Percentiles rank a stretch among this genome's conserved stretches.
phyloP scores from a whole-genome alignment of 2,888 invertebrate genomes.

The Elysia crispata region DNA sequence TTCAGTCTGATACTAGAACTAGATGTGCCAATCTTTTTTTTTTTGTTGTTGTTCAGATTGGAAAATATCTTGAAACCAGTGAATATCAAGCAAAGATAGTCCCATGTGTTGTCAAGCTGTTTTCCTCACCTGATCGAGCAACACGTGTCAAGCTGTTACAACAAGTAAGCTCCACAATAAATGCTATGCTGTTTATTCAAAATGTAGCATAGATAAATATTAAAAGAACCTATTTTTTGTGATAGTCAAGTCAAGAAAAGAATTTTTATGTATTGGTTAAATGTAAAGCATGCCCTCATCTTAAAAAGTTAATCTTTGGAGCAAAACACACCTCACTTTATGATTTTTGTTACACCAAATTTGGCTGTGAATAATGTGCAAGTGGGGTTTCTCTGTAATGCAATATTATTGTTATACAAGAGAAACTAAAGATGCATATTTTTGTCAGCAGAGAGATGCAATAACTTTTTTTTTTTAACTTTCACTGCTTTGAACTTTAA shows the following conservation, averaged over 20 bases:
- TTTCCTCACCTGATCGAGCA: conserved; percentile 95
- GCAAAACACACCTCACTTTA: too few relatives aligned
- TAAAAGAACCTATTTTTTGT: neutral
- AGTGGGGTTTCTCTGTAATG: too few relatives aligned
- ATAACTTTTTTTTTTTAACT: too few relatives aligned
- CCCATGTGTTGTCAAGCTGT: conserved; percentile 97
- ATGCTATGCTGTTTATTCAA: neutral
- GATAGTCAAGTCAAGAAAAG: neutral
- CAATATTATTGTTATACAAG: too few relatives aligned
- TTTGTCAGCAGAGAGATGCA: too few relatives aligned
- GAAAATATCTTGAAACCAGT: conserved; percentile 90
- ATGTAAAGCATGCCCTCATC: too few relatives aligned
- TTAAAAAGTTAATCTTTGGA: too few relatives aligned
- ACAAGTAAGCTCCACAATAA: conserved; percentile 79
- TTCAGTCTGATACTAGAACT: too few relatives aligned
- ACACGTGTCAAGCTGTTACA: conserved; percentile 95
- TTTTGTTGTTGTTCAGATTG: conserved; percentile 83
- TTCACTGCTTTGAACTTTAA: too few relatives aligned
- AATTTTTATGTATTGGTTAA: neutral
- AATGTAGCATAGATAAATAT: neutral
- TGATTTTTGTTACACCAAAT: too few relatives aligned
- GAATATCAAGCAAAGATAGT: conserved; percentile 98
- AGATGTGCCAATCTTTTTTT: neutral
- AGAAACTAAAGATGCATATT: too few relatives aligned
- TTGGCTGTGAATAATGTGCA: too few relatives aligned